Conservation (phyloP, 1,140 invertebrate species). For the Aphelinus atriplicis region DNA sequence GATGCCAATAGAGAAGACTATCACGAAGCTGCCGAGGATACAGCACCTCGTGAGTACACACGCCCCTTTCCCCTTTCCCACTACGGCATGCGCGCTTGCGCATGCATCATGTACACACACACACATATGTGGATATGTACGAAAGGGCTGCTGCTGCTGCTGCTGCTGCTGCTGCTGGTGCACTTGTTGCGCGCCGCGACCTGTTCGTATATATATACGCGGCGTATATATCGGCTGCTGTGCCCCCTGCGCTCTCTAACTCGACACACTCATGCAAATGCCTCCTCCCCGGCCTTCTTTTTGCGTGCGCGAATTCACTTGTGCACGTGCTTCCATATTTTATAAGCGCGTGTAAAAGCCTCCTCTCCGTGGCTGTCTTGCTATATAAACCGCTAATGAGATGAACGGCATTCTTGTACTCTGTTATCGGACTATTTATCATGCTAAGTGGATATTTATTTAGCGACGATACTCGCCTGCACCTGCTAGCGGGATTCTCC, state of each 20-base stretch:
- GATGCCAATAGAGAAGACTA: constrained; percentile 64
- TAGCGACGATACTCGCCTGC: neutral
- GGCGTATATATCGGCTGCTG: too few relatives aligned
- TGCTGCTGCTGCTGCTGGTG: too few relatives aligned
- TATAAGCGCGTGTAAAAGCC: too few relatives aligned
- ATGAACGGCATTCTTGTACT: neutral
- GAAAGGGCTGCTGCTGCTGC: too few relatives aligned
- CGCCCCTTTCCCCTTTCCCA: too few relatives aligned
- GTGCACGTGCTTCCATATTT: neutral
- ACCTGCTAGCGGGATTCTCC: too few relatives aligned
- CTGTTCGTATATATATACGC: neutral
- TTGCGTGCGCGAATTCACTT: neutral
- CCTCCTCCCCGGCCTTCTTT: neutral
- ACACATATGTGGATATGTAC: too few relatives aligned
- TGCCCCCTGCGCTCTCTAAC: too few relatives aligned
- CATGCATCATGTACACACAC: too few relatives aligned
- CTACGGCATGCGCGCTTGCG: too few relatives aligned
- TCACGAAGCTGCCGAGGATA: constrained; percentile 67
- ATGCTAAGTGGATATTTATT: neutral
- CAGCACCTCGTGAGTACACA: constrained; percentile 62
- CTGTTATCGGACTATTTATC: neutral
- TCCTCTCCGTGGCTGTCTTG: too few relatives aligned
- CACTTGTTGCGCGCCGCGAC: neutral
- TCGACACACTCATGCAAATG: neutral
- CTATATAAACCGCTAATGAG: neutral